Conservation (phyloP, 2,113 vertebrate species). For the Silurus meridionalis region DNA sequence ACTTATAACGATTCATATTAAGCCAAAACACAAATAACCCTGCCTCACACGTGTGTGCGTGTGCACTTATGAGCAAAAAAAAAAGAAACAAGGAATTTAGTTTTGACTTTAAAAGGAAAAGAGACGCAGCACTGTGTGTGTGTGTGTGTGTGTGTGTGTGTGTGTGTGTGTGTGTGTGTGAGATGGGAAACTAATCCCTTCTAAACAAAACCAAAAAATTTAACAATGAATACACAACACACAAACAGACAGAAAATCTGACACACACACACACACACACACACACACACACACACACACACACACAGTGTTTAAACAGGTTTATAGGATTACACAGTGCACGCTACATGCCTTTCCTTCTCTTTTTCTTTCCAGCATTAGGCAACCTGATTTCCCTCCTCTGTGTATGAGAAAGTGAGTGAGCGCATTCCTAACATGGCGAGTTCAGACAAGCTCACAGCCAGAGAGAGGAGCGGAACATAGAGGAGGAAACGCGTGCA, state of each 20-base stretch:
- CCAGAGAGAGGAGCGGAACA: slow-evolving; percentile 7
- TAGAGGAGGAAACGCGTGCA: not conserved
- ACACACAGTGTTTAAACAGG: not conserved
- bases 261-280: not conserved
- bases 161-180: too few species aligned
- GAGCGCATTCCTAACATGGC: slow-evolving; percentile 20
- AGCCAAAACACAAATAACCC: not conserved
- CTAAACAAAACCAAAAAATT: not conserved
- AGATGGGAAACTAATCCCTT: not conserved
- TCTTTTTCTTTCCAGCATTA: not conserved
- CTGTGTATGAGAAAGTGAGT: slow-evolving; percentile 29
- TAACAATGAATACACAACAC: not conserved
- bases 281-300: slow-evolving; percentile 11
- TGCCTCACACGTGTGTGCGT: not conserved
- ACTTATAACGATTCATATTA: not conserved
- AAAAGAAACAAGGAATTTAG: not conserved
- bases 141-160: too few species aligned
- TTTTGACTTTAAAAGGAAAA: slow-evolving; percentile 20
- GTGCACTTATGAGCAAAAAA: not conserved
- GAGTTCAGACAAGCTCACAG: slow-evolving; percentile 17
- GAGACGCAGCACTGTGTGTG: not conserved
- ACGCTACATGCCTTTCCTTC: not conserved
- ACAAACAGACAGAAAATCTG: not conserved
- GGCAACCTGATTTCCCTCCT: slow-evolving; percentile 20
- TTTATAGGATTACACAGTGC: not conserved